phyloP scores from a whole-genome alignment of 2,797 vertebrate species.

The Xerus rutilus region DNA sequence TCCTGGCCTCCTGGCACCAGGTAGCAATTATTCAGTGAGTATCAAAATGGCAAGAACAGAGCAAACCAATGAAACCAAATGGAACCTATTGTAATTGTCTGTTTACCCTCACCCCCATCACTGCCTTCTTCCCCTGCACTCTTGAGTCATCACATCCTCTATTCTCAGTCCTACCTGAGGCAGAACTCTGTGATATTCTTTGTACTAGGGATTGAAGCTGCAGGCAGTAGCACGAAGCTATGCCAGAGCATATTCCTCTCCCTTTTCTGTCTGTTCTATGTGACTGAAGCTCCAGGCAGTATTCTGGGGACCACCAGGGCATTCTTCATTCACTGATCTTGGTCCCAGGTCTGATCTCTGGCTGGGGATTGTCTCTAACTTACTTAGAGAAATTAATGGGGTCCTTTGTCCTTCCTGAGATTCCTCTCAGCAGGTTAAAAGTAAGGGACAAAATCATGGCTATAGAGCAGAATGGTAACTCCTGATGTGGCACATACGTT shows the following conservation, averaged over 20 bases:
- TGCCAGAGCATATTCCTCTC: not conserved
- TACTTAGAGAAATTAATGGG: conserved; percentile 18
- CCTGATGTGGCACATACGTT: not conserved
- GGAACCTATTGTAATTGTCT: not conserved
- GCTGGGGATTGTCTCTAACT: not conserved
- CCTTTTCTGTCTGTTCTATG: not conserved
- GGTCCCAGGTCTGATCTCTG: not conserved
- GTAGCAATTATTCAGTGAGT: conserved; percentile 26
- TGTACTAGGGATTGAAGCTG: not conserved
- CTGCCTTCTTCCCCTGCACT: not conserved
- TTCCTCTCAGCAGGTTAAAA: not conserved
- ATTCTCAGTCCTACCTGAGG: not conserved
- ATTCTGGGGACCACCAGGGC: not conserved
- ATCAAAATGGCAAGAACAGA: conserved; percentile 22
- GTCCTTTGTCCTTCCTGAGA: not conserved
- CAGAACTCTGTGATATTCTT: not conserved
- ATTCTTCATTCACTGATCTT: not conserved
- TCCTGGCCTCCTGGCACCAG: conserved; percentile 15
- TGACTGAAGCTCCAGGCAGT: not conserved
- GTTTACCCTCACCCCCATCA: not conserved
- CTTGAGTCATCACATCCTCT: not conserved
- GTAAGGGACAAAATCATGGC: not conserved
- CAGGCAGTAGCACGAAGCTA: not conserved
- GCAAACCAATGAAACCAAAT: not conserved
- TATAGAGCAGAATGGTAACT: conserved; percentile 31